These are phyloP conservation scores for Diploptera punctata DNA, from an alignment of 2,888 invertebrate genomes.

Conservation along the genomic window DNA sequence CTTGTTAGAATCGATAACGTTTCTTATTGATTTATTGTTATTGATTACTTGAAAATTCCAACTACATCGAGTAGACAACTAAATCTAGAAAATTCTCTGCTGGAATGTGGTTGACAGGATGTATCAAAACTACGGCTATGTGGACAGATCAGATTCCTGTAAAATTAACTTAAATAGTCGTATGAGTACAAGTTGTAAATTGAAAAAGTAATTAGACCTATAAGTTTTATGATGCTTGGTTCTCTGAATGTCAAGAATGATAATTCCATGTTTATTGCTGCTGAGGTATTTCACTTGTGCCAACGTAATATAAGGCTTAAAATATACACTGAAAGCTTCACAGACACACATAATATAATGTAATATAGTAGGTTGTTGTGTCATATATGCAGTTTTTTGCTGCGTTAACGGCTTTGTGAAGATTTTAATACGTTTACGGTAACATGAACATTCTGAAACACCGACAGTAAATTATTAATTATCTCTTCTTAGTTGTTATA, in stretches of 20 bases:
- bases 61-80: no score
- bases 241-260: conserved; percentile 1
- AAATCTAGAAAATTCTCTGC: no score
- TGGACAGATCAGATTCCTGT: not conserved
- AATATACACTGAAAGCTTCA: not conserved
- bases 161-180: conserved; percentile 5
- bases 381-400: not conserved
- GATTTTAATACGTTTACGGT: not conserved
- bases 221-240: not conserved
- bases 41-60: no score
- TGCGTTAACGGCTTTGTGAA: not conserved
- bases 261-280: not conserved
- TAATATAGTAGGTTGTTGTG: not conserved
- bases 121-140: no score
- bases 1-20: no score
- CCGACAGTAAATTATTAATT: conserved; percentile 1
- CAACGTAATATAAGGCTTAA: not conserved
- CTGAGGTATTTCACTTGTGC: not conserved
- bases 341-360: not conserved
- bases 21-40: no score
- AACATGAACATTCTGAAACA: not conserved
- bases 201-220: not conserved
- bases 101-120: no score
- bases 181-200: not conserved
- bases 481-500: not conserved